Conservation (phyloP, 2,113 vertebrate genomes). For the Corythoichthys haematopterus region DNA sequence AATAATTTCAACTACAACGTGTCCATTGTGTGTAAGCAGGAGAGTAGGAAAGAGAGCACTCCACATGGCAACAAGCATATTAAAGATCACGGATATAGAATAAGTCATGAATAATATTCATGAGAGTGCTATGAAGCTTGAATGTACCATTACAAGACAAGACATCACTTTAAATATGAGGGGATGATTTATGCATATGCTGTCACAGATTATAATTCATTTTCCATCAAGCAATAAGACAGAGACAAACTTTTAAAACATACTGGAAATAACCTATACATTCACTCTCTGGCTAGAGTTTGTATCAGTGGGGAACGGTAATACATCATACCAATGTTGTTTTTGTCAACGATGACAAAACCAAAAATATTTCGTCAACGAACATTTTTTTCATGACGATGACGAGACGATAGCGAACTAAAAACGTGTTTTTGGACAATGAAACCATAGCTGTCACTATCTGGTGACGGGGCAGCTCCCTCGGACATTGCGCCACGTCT, state of each 20-base stretch:
- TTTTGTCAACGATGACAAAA: too few species aligned
- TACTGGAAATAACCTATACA: background rate
- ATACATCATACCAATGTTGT: background rate
- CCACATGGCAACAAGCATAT: slow-evolving; percentile 26
- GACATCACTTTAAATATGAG: slow-evolving; percentile 31
- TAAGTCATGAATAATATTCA: slow-evolving; percentile 47
- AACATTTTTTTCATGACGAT: too few species aligned
- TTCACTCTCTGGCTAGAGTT: background rate
- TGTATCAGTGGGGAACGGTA: background rate
- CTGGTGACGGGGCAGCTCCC: too few species aligned
- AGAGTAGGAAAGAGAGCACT: slow-evolving; percentile 7
- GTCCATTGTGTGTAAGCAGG: background rate
- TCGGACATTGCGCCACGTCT: too few species aligned
- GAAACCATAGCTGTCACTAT: too few species aligned
- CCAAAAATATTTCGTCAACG: too few species aligned
- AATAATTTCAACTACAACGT: slow-evolving; percentile 4
- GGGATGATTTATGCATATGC: slow-evolving; percentile 40
- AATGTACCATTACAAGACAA: slow-evolving; percentile 35
- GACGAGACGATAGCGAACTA: too few species aligned
- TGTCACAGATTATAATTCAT: slow-evolving; percentile 6
- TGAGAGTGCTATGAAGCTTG: slow-evolving; percentile 30
- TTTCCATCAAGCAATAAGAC: background rate
- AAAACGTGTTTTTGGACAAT: too few species aligned
- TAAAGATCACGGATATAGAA: slow-evolving; percentile 43
- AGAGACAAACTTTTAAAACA: slow-evolving; percentile 14